Base-by-base conservation (phyloP, 2,113 vertebrate genomes). In the Noctilio leporinus region DNA sequence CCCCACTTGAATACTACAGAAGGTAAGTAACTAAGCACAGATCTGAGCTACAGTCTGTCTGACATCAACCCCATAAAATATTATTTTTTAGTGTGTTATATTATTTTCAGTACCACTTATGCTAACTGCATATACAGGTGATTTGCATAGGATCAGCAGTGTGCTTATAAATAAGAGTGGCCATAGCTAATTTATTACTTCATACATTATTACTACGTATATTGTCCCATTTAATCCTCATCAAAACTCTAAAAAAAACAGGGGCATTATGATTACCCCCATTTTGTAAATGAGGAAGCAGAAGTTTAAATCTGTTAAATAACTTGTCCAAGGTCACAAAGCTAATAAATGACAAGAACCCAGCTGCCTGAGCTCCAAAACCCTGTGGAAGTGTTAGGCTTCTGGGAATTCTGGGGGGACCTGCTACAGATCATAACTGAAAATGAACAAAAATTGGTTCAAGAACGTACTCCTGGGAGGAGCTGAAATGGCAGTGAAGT, bases 111-210 rank as follows among this genome's bases (percentile, higher is more conserved):
- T 45, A 57, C 7, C 38, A 49, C 11, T 17, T 78, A 57, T 26
- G 47, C 53, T 94, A 59, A 78, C 22, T 51, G 8, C 33, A 73
- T 19, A 49, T 69, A 30, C 10, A 38, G 4, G 26, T 67, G 47
- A 43, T 70, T 73, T 80, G 20, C 7, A 35, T 24, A 73, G n/a
- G 33, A 7, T 84, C 28, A 55, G 49, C 22, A 26, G 49, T 35
- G 17, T 55, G 90, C 59, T 96, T 64, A 45, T 17, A 83, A 72
- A 47, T 64, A 49, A 89, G 38, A 93, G 14, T 5, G 10, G 45
- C 91, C 33, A 35, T 30, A 45, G 43, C 87, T 73, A 91, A 85
- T 76, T n/a, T 76, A 86, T 33, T 38, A 73, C 26, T 69, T 28
- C 10, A 84, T 47, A 67, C 9, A 8, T 26, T 33, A 59, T 43